A percentile compares a stretch with the other conserved stretches of the same genome.
phyloP scores from a whole-genome alignment of 2,888 invertebrate species.

The Mechanitis messenoides region DNA sequence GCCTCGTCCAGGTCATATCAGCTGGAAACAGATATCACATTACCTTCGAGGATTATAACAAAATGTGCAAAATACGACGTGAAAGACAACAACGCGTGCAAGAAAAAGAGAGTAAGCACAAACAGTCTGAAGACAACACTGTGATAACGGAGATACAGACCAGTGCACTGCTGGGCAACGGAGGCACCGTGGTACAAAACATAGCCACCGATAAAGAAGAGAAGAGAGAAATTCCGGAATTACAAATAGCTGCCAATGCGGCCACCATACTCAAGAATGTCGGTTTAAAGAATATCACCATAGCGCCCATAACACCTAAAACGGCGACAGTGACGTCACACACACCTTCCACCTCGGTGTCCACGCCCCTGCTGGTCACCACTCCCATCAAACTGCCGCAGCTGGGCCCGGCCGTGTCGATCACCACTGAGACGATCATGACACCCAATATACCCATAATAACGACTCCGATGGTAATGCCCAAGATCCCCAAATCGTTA shows the following conservation, averaged over 20 bases:
- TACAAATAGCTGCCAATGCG: conserved; percentile 54
- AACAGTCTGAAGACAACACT: conserved; percentile 41
- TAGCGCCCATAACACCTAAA: conserved; percentile 65
- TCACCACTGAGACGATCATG: conserved; percentile 50
- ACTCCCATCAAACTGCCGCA: conserved; percentile 56
- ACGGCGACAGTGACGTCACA: conserved; percentile 62
- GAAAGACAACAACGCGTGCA: conserved; percentile 80
- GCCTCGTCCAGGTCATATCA: conserved; percentile 84
- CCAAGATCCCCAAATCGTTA: conserved; percentile 87
- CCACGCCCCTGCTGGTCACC: conserved; percentile 50
- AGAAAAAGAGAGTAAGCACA: conserved; percentile 39
- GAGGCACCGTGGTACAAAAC: conserved; percentile 56
- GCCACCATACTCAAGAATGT: conserved; percentile 69
- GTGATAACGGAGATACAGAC: conserved; percentile 62
- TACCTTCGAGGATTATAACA: conserved; percentile 86
- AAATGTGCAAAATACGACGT: conserved; percentile 83
- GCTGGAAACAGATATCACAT: conserved; percentile 88
- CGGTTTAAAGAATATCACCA: conserved; percentile 69
- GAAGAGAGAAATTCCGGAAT: conserved; percentile 42
- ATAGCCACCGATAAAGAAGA: conserved; percentile 42
- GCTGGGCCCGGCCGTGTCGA: conserved; percentile 52
- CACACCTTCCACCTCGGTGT: conserved; percentile 41
- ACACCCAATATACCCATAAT: conserved; percentile 43
- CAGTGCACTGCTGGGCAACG: conserved; percentile 59
- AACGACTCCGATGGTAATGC: conserved; percentile 71